These are phyloP conservation scores for Augiades crinisus DNA, from an alignment of 2,888 invertebrate species.

Conservation along the genomic window DNA sequence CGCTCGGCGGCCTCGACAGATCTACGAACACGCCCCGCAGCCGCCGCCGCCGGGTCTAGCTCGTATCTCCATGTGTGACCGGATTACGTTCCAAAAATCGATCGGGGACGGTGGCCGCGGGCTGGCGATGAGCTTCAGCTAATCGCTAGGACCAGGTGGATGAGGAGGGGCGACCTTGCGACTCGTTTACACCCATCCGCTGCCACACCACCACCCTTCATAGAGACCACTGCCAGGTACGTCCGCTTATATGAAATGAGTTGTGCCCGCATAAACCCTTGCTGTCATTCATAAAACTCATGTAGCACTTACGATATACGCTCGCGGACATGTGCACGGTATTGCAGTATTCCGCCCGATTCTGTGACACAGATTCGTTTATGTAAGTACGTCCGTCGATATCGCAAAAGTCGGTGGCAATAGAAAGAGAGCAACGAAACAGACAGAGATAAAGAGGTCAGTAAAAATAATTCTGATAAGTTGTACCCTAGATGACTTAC, in stretches of 20 bases:
- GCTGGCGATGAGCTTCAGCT: conserved; percentile 52
- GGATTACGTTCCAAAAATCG: conserved; percentile 43
- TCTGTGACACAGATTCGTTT: conserved; percentile 46
- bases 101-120: conserved; percentile 44
- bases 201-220: conserved; percentile 42
- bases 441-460: conserved; percentile 38
- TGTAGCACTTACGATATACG: conserved; percentile 18
- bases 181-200: conserved; percentile 47
- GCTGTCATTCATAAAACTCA: conserved; percentile 28
- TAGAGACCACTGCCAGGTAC: conserved; percentile 43
- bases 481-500: conserved; percentile 24
- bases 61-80: conserved; percentile 51
- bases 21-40: conserved; percentile 47
- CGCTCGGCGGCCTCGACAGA: conserved; percentile 52
- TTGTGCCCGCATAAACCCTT: conserved; percentile 12
- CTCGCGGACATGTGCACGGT: conserved; percentile 31
- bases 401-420: conserved; percentile 39
- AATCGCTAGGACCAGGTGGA: conserved; percentile 43
- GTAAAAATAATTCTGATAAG: conserved; percentile 36
- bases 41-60: conserved; percentile 54
- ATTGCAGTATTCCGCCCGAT: conserved; percentile 42
- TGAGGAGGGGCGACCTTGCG: conserved; percentile 45
- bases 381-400: conserved; percentile 50
- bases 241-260: conserved; percentile 29
- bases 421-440: conserved; percentile 38